Conservation (phyloP, 2,888 invertebrate genomes). For the Gasteruption jaculator region DNA sequence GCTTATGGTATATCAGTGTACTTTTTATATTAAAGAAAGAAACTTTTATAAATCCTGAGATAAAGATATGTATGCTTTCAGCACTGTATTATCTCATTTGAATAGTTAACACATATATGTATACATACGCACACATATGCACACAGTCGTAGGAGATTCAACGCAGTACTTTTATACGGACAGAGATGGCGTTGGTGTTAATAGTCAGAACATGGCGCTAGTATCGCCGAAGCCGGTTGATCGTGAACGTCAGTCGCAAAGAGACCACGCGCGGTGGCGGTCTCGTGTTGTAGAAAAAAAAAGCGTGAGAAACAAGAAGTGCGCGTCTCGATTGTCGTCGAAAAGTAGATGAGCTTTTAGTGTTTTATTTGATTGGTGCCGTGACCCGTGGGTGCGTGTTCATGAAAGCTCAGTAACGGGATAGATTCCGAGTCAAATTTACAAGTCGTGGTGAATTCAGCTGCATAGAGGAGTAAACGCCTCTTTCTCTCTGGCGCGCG, state of each 20-base stretch:
- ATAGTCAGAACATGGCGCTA: conserved; percentile 12
- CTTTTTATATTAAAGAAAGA: too few relatives aligned
- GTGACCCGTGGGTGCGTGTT: conserved; percentile 7
- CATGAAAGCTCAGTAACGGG: conserved; percentile 17
- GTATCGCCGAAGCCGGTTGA: conserved; percentile 25
- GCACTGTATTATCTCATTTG: too few relatives aligned
- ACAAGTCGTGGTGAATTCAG: too few relatives aligned
- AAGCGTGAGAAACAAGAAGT: conserved; percentile 19
- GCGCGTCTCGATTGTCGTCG: conserved; percentile 12
- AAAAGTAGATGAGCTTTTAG: conserved; percentile 10
- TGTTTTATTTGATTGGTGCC: conserved; percentile 1
- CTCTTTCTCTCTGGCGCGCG: background rate
- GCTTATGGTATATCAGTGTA: too few relatives aligned
- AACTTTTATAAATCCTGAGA: too few relatives aligned
- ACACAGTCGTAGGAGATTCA: too few relatives aligned
- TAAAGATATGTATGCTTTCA: too few relatives aligned
- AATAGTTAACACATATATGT: too few relatives aligned
- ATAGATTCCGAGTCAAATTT: too few relatives aligned
- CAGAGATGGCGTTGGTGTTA: conserved; percentile 4
- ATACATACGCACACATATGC: too few relatives aligned
- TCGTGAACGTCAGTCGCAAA: conserved; percentile 33
- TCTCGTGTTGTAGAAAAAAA: conserved; percentile 20
- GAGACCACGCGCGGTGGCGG: conserved; percentile 38
- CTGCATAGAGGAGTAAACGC: background rate
- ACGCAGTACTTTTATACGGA: too few relatives aligned